Conservation (phyloP, 2,113 vertebrate species). For the Cololabis saira region DNA sequence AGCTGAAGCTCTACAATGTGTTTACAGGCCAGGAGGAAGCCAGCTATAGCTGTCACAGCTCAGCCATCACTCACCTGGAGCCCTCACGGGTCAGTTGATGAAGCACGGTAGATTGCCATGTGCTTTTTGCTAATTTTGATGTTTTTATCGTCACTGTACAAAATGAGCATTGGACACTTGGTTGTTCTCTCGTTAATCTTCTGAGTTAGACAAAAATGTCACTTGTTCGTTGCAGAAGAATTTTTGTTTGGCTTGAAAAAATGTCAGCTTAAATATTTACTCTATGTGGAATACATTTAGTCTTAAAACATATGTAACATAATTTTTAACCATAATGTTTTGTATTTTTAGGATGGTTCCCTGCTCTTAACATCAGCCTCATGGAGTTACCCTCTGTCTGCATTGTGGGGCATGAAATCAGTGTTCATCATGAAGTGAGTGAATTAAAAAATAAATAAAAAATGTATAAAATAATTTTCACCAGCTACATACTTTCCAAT, state of each 20-base stretch:
- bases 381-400: slow-evolving; percentile 96
- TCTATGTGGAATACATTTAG: neutral
- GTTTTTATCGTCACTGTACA: too few species aligned
- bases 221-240: too few species aligned
- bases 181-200: too few species aligned
- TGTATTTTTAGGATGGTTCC: slow-evolving; percentile 89
- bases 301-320: neutral
- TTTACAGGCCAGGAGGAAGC: slow-evolving; percentile 98
- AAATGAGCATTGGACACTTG: too few species aligned
- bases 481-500: neutral
- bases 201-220: too few species aligned
- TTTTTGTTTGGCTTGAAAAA: too few species aligned
- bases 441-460: too few species aligned
- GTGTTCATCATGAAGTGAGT: slow-evolving; percentile 99
- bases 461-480: slow-evolving; percentile 21
- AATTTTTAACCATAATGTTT: neutral
- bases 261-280: too few species aligned
- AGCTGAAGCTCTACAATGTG: slow-evolving; percentile 97
- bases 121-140: neutral
- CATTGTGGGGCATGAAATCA: slow-evolving; percentile 98
- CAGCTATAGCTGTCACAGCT: slow-evolving; percentile 97
- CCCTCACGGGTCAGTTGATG: slow-evolving; percentile 89
- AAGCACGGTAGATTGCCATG: neutral
- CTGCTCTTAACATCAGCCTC: slow-evolving; percentile 95
- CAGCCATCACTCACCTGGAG: slow-evolving; percentile 96